A percentile compares a stretch with the other conserved stretches of the same genome.
These are phyloP conservation scores for Psammodynastes pulverulentus DNA, from an alignment of 2,113 vertebrate species.

Conservation along the genomic window DNA sequence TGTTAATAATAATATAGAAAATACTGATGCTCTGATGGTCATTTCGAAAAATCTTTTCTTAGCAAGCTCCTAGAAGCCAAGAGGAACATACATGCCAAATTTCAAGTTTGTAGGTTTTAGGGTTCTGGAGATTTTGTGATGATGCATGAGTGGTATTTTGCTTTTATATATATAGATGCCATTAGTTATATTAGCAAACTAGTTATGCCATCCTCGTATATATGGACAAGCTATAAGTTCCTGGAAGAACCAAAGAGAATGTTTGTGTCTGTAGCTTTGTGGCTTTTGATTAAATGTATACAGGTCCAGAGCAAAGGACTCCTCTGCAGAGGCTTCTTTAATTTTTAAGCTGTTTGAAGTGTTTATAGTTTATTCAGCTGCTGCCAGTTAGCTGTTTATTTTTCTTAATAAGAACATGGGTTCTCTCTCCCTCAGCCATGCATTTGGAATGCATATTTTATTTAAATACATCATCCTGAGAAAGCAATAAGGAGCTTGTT, in stretches of 20 bases:
- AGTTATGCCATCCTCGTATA: not conserved
- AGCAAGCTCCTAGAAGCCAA: no score
- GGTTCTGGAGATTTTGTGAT: no score
- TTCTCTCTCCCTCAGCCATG: not conserved
- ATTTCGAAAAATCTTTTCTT: no score
- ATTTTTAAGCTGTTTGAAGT: not conserved
- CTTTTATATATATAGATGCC: no score
- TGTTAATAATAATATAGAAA: no score
- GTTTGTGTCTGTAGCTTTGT: not conserved
- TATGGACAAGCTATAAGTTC: not conserved
- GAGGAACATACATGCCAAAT: no score
- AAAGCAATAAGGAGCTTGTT: slow-evolving; percentile 42
- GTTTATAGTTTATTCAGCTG: not conserved
- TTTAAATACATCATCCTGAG: slow-evolving; percentile 30
- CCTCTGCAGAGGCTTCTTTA: not conserved
- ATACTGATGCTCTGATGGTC: no score
- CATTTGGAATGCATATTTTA: slow-evolving; percentile 25
- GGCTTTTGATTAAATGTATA: not conserved
- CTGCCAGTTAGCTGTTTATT: not conserved
- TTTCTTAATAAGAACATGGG: not conserved
- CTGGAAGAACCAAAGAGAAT: not conserved
- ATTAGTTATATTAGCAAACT: not conserved
- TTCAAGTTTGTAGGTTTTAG: no score
- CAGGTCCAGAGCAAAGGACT: not conserved
- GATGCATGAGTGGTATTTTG: no score